Evolutionary conservation across 2,888 invertebrate species (phyloP), one percentile per base, ranked within the genome.

Genomic region (Alsophila aescularia): DNA sequence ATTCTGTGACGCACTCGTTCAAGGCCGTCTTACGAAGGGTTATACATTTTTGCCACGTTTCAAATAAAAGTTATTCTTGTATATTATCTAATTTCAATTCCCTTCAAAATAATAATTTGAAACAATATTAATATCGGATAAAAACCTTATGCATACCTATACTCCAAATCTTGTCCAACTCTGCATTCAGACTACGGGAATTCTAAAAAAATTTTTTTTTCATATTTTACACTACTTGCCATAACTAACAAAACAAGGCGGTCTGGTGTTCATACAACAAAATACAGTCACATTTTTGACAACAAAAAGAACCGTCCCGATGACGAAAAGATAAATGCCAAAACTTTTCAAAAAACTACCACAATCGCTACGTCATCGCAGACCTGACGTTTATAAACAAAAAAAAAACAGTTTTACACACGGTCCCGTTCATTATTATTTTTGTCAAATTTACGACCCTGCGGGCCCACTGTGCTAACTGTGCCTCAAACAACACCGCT

Each of bases 341-440:
- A 54, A 55, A 41, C 43, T 55, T 62, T 62, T 57, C 31, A 58
- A n/a, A 54, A 62, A 67, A 66, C 56, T 60, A 67, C 62, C 60
- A 36, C 62, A 50, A 54, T 45, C 64, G 70, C 76, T 70, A 78
- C 79, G 77, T 80, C 79, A 80, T 67, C 61, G 52, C 47, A 49
- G 62, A 57, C 51, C 53, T 62, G 68, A 58, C 61, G 39, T 12
- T 34, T 37, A 35, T 27, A 47, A 57, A 66, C 77, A 82, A 82
- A 82, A 81, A 79, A 62, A 58, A 62, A 67, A 83, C 85, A 79
- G 83, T 85, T 86, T 79, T 75, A 90, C 90, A 87, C 89, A 88
- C 67, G 73, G 61, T 90, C 79, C 90, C 89, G 90, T 90, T 87
- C 69, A 77, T 78, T 74, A 79, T 77, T 67, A 71, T 81, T 83